Percentiles rank a stretch among this genome's conserved stretches.
These are phyloP conservation scores for Rhea pennata DNA, from an alignment of 2,113 vertebrate species.

Conservation along the genomic window DNA sequence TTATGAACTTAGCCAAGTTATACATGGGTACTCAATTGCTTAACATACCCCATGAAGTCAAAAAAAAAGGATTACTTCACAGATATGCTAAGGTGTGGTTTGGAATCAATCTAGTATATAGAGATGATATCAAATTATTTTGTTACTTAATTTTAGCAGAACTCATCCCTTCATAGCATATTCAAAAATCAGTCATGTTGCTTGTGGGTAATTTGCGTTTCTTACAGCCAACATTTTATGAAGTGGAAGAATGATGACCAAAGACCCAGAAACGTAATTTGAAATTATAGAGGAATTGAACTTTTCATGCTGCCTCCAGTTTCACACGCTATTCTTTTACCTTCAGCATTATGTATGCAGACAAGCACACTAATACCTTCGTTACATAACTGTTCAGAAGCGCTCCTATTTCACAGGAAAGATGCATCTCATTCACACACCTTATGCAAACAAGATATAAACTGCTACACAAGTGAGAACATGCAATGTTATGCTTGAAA, in stretches of 20 bases:
- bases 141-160: not conserved
- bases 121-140: not conserved
- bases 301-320: not conserved
- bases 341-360: not conserved
- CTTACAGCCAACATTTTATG: not conserved
- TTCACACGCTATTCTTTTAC: not conserved
- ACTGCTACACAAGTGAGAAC: conserved; percentile 46
- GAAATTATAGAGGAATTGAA: not conserved
- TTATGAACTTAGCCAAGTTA: not conserved
- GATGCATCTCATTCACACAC: conserved; percentile 31
- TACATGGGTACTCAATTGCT: not conserved
- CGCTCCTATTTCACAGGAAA: conserved; percentile 30
- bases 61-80: not conserved
- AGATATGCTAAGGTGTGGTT: not conserved
- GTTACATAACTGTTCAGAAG: conserved; percentile 43
- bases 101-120: not conserved
- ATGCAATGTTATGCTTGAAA: not conserved
- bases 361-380: not conserved
- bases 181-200: not conserved
- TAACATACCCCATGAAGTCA: not conserved
- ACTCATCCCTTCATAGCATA: not conserved
- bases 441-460: conserved; percentile 57
- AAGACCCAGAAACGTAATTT: not conserved
- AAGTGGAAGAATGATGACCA: not conserved
- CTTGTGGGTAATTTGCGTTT: not conserved